These are phyloP conservation scores for Rhinolophus ferrumequinum DNA, from an alignment of 2,113 vertebrate genomes.

Conservation along the genomic window DNA sequence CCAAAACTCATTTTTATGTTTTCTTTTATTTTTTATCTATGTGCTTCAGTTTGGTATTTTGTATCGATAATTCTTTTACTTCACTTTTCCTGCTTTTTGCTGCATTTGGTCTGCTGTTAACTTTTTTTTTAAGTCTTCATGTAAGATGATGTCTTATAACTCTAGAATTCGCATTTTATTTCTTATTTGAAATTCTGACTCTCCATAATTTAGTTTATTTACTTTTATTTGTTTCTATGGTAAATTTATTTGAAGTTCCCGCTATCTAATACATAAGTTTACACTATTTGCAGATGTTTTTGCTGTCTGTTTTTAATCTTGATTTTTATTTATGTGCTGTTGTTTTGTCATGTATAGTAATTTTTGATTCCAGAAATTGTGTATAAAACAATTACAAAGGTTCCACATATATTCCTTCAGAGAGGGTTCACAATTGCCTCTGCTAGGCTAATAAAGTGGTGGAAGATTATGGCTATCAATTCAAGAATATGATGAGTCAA, in stretches of 20 bases:
- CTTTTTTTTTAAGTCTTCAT: not conserved
- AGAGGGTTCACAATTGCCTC: not conserved
- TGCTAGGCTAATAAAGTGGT: not conserved
- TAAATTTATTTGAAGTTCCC: not conserved
- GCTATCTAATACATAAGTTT: not conserved
- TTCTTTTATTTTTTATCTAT: not conserved
- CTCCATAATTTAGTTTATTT: not conserved
- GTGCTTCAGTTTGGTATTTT: not conserved
- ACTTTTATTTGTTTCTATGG: not conserved
- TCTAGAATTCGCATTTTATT: not conserved
- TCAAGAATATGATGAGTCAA: not conserved
- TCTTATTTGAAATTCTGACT: not conserved
- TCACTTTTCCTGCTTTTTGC: not conserved
- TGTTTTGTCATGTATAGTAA: not conserved
- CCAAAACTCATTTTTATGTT: not conserved
- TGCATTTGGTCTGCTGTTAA: not conserved
- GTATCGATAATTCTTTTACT: not conserved
- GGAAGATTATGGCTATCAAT: not conserved
- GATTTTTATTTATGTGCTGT: not conserved
- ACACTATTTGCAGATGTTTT: not conserved
- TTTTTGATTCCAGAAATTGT: not conserved
- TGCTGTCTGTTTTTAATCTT: not conserved
- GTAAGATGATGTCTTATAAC: not conserved
- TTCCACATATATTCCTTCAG: not conserved
- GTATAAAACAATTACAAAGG: not conserved